phyloP scores from a whole-genome alignment of 2,797 vertebrate genomes.

The Myotis planiceps region DNA sequence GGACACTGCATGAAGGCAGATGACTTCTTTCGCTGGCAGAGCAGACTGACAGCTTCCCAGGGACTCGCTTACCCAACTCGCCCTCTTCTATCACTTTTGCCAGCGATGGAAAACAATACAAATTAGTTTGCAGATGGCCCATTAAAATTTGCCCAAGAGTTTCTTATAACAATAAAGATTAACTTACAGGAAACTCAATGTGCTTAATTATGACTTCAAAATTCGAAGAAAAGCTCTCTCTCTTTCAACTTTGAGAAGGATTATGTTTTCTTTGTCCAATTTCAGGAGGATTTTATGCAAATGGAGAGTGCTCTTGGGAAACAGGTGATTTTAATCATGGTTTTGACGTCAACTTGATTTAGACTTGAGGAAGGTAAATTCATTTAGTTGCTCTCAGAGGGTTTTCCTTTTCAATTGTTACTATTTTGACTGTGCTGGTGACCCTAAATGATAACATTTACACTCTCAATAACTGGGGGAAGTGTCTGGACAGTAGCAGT shows the following conservation, averaged over 20 bases:
- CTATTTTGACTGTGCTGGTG: constrained; percentile 44
- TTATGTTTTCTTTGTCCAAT: constrained; percentile 84
- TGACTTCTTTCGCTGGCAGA: neutral
- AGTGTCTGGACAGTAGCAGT: neutral
- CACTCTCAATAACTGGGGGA: rapidly evolving
- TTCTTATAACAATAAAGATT: constrained; percentile 83
- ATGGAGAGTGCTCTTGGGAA: constrained; percentile 86
- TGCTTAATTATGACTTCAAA: constrained; percentile 87
- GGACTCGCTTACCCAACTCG: too few species aligned
- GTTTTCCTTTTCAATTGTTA: neutral
- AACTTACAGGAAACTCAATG: constrained; percentile 80
- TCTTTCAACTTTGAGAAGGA: constrained; percentile 83
- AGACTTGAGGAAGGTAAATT: constrained; percentile 63
- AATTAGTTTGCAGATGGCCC: constrained; percentile 80
- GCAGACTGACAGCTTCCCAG: neutral
- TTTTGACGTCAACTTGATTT: constrained; percentile 78
- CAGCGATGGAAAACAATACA: constrained; percentile 41
- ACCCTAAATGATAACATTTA: neutral
- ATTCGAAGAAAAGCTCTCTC: constrained; percentile 83
- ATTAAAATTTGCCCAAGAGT: constrained; percentile 82
- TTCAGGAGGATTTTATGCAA: constrained; percentile 85
- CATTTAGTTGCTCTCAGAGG: constrained; percentile 58
- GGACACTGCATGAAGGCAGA: neutral
- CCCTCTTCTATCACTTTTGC: neutral
- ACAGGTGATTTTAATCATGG: constrained; percentile 85